Conservation (phyloP, 2,888 invertebrate genomes). For the Salpingus planirostris region DNA sequence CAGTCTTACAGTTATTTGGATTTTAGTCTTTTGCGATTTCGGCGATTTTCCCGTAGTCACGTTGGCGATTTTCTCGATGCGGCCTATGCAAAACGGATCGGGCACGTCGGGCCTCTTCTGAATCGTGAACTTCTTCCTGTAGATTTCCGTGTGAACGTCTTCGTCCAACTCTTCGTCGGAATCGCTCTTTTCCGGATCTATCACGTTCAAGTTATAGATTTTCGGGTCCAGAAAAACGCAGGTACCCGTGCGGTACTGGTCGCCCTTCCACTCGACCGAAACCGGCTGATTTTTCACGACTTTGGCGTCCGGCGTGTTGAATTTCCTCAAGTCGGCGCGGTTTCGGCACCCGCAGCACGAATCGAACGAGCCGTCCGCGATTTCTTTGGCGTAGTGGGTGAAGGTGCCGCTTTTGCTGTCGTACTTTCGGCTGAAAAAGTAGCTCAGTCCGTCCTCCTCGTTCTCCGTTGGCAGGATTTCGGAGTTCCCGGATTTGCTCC, state of each 20-base stretch:
- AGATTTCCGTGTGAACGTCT: background rate
- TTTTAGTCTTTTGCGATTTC: no score
- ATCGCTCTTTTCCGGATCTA: background rate
- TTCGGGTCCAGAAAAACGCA: background rate
- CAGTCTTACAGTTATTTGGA: background rate
- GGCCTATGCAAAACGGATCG: background rate
- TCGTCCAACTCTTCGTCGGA: background rate
- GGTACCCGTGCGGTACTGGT: background rate
- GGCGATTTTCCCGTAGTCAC: background rate
- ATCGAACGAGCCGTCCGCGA: background rate
- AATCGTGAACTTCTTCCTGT: no score
- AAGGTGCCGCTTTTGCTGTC: background rate
- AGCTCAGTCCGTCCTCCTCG: background rate
- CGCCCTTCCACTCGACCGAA: background rate
- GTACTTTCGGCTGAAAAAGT: background rate
- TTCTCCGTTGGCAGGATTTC: background rate
- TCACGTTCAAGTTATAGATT: background rate
- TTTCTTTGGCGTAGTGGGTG: background rate
- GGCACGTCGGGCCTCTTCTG: no score
- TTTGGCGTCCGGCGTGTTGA: no score
- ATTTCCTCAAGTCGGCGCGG: no score
- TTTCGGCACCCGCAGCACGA: background rate
- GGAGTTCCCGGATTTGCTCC: background rate
- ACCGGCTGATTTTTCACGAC: no score
- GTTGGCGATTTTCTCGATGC: background rate